Percentiles rank a stretch among this genome's conserved stretches.
Conservation (phyloP, 1,140 invertebrate genomes). For the Theocolax elegans region DNA sequence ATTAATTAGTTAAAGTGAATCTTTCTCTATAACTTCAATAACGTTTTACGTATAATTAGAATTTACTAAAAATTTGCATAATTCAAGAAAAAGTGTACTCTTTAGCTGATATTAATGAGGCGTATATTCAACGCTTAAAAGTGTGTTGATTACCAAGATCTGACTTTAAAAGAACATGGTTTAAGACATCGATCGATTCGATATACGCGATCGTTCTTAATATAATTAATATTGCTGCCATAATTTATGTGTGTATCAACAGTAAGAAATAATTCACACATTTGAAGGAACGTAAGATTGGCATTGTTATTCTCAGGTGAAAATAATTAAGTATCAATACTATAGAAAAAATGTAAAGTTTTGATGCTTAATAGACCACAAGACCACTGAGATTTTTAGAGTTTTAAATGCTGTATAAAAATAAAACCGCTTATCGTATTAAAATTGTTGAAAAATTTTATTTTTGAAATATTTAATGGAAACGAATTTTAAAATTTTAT, state of each 20-base stretch:
- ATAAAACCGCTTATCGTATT: slow-evolving; percentile 23
- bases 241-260: slow-evolving; percentile 9
- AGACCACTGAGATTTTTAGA: slow-evolving; percentile 14
- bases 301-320: not conserved
- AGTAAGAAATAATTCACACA: slow-evolving; percentile 13
- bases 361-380: not conserved
- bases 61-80: too few relatives aligned
- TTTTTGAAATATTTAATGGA: slow-evolving; percentile 27
- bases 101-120: too few relatives aligned
- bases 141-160: not conserved
- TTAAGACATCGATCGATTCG: not conserved
- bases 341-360: too few relatives aligned
- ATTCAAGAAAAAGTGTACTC: too few relatives aligned
- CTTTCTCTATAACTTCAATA: too few relatives aligned
- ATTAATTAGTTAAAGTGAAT: too few relatives aligned
- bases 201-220: slow-evolving; percentile 14
- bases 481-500: not conserved
- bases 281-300: not conserved
- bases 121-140: not conserved
- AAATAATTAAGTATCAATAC: not conserved
- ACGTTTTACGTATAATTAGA: too few relatives aligned
- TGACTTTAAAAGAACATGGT: not conserved
- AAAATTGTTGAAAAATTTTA: slow-evolving; percentile 41
- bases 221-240: slow-evolving; percentile 35
- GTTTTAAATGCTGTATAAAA: slow-evolving; percentile 34